Percentiles rank a stretch among this genome's conserved stretches.
Evolutionary conservation across 2,888 invertebrate species (phyloP).

Genomic region (Encarsia formosa): DNA sequence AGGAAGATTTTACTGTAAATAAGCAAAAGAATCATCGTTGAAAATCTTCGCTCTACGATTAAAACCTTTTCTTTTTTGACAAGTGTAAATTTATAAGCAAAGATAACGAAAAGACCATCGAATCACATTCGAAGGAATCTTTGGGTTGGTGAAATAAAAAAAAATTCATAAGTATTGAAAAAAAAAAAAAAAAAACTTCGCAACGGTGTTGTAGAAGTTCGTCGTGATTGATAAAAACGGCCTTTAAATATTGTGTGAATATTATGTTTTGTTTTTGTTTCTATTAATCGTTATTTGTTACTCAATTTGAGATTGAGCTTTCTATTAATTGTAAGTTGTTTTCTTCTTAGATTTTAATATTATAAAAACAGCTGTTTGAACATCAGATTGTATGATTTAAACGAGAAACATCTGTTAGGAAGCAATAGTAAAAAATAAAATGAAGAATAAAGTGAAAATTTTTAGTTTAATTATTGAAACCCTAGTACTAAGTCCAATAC

Average conservation of each 20-base stretch:
- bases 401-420: too few relatives aligned
- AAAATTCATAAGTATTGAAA: constrained; percentile 6
- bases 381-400: too few relatives aligned
- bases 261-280: constrained; percentile 12
- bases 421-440: too few relatives aligned
- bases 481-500: too few relatives aligned
- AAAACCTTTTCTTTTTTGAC: constrained; percentile 8
- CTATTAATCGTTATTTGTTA: constrained; percentile 25
- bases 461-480: too few relatives aligned
- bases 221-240: constrained; percentile 18
- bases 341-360: too few relatives aligned
- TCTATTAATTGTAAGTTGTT: constrained; percentile 19
- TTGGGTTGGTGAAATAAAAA: constrained; percentile 1
- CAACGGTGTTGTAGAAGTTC: constrained; percentile 6
- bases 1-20: constrained; percentile 19
- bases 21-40: constrained; percentile 13
- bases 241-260: constrained; percentile 12
- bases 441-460: too few relatives aligned
- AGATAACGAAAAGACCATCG: constrained; percentile 13
- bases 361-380: too few relatives aligned
- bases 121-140: constrained; percentile 21
- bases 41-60: constrained; percentile 10
- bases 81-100: not conserved
- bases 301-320: constrained; percentile 22
- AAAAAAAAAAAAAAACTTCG: constrained; percentile 3